Evolutionary conservation across 1,140 invertebrate species (phyloP).

Genomic region (Adoxophyes honmai): DNA sequence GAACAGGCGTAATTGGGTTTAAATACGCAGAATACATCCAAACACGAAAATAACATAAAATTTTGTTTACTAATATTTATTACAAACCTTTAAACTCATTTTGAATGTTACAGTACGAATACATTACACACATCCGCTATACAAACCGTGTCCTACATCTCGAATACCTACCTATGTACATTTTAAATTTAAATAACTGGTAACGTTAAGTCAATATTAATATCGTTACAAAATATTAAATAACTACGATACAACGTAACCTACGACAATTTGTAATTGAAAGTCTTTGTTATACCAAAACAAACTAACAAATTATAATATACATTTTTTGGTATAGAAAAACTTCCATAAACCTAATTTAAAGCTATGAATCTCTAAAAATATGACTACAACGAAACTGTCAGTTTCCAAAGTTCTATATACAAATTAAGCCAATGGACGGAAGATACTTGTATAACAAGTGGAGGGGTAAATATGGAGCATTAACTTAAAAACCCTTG

Average conservation of each 20-base stretch:
- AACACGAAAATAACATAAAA: conserved; percentile 17
- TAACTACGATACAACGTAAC: conserved; percentile 53
- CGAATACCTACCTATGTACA: conserved; percentile 35
- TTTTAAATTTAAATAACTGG: conserved; percentile 39
- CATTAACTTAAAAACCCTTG: conserved; percentile 3
- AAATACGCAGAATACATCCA: neutral
- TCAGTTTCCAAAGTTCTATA: conserved; percentile 25
- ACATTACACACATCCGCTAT: conserved; percentile 51
- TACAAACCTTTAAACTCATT: conserved; percentile 57
- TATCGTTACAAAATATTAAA: conserved; percentile 60
- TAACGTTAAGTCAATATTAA: conserved; percentile 47
- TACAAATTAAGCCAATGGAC: conserved; percentile 13
- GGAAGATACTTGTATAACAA: conserved; percentile 1
- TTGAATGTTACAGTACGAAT: conserved; percentile 59
- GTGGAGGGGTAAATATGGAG: neutral
- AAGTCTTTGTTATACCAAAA: conserved; percentile 65
- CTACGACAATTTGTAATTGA: conserved; percentile 64
- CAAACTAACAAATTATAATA: conserved; percentile 55
- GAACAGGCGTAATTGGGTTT: conserved; percentile 4
- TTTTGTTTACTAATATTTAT: conserved; percentile 52
- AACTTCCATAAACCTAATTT: conserved; percentile 60
- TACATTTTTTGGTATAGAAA: conserved; percentile 72
- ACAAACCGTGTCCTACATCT: conserved; percentile 23
- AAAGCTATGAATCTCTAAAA: conserved; percentile 69
- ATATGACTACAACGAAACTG: conserved; percentile 65